Percentiles rank a stretch among this genome's conserved stretches.
Conservation (phyloP, 2,113 vertebrate genomes). For the Tympanuchus pallidicinctus region DNA sequence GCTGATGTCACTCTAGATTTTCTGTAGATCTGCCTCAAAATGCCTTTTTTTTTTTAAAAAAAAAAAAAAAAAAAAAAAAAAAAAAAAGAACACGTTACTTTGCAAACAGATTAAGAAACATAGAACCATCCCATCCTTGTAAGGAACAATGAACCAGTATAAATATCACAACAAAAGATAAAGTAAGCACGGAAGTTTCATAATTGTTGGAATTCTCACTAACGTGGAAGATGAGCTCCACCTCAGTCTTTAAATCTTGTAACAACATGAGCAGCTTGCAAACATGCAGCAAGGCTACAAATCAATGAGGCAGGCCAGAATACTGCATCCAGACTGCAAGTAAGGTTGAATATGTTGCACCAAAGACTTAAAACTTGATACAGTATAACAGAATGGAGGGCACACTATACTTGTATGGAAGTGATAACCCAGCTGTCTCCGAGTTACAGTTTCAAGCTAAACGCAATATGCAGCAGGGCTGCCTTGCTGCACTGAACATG, state of each 20-base stretch:
- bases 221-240: background rate
- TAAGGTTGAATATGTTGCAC: background rate
- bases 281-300: background rate
- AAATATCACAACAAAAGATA: constrained; percentile 7
- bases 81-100: background rate
- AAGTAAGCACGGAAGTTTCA: background rate
- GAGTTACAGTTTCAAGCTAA: background rate
- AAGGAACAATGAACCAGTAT: background rate
- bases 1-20: background rate
- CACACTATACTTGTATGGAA: background rate
- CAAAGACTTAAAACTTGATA: background rate
- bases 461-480: accelerated
- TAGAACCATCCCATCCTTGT: background rate
- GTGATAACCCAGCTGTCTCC: accelerated
- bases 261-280: background rate
- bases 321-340: background rate
- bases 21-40: background rate
- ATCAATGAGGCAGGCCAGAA: constrained; percentile 35
- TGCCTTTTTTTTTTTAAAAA: background rate
- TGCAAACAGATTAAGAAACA: background rate
- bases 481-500: accelerated
- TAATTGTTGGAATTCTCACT: background rate
- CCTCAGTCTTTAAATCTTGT: background rate
- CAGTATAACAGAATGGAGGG: background rate
- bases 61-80: no score